Evolutionary conservation across 2,797 vertebrate genomes (phyloP), one percentile per base, ranked within the genome.

Genomic region (Galago senegalensis): DNA sequence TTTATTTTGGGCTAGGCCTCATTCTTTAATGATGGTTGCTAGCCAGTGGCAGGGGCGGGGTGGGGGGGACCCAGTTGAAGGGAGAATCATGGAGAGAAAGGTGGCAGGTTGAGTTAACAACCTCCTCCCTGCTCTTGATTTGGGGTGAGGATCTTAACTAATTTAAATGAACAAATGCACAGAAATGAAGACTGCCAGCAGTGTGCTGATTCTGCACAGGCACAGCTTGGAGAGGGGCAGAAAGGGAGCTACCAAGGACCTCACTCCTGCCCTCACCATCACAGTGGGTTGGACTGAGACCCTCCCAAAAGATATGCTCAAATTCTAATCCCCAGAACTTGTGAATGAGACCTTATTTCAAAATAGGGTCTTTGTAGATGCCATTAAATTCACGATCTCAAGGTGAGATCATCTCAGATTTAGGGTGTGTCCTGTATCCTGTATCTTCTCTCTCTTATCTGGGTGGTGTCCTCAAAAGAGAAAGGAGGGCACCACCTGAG

Each of bases 1-100:
- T 69, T 97, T 97, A 37, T 79, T 97, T 94, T 56, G 93, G 31
- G 76, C 40, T 92, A 9, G 0, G 2, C 58, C 95, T 95, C 89
- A 93, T 89, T 93, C 92, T 72, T 83, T 79, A 92, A 49, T 69
- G 46, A 21, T 58, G n/a, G 89, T 27, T 83, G 34, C 77, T 69
- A 89, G 58, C 14, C 60, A 89, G 72, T 0, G 0, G 46, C 49
- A 53, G 49, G 93, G n/a, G 65, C 7, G 92, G 29, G 23, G 27
- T 63, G 53, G 92, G 29, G 23, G 27, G 69, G 53, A 81, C 31
- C 25, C 40, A 92, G 58, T 37, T 29, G 10, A 93, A 53, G 16
- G 20, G 46, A 67, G 27, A 79, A 23, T 69, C 63, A 69, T 0
- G 23, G 80, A 72, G 53, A 73, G 34, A 73, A 27, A 91, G 69